These are phyloP conservation scores for Neosalanx taihuensis DNA, from an alignment of 2,797 vertebrate species.

Conservation along the genomic window DNA sequence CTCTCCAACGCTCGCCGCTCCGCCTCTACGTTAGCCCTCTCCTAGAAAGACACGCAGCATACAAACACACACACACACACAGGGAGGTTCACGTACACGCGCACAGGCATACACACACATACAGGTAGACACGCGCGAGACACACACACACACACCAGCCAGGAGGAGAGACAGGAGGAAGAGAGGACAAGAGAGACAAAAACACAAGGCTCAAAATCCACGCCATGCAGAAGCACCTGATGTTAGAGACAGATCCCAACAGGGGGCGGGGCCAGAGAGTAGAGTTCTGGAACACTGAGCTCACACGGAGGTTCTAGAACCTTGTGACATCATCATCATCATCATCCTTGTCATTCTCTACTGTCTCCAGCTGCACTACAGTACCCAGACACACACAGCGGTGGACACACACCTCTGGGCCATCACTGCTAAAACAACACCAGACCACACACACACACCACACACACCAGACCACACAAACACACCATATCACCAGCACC, in stretches of 20 bases:
- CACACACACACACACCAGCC: conserved; percentile 51
- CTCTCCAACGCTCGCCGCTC: conserved; percentile 90
- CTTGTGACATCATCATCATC: too few relatives aligned
- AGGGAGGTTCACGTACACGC: conserved; percentile 44
- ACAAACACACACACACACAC: conserved; percentile 33
- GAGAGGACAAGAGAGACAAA: conserved; percentile 32
- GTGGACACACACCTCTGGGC: too few relatives aligned
- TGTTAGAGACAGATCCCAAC: conserved; percentile 59
- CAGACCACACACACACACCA: not conserved
- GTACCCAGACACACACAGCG: not conserved
- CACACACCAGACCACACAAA: not conserved
- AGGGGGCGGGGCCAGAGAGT: conserved; percentile 33
- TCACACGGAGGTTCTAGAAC: too few relatives aligned
- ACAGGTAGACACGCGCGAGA: conserved; percentile 41
- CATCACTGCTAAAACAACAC: not conserved
- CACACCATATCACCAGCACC: too few relatives aligned
- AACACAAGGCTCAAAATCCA: conserved; percentile 65
- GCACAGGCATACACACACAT: conserved; percentile 36
- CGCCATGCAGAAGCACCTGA: conserved; percentile 68
- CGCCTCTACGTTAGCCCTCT: conserved; percentile 91
- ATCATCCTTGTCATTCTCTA: too few relatives aligned
- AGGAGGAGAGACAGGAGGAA: conserved; percentile 17
- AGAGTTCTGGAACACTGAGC: conserved; percentile 3
- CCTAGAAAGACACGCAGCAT: conserved; percentile 79
- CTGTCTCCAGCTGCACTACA: not conserved